These are phyloP conservation scores for Clepsis dumicolana DNA, from an alignment of 2,888 invertebrate genomes.

Conservation along the genomic window DNA sequence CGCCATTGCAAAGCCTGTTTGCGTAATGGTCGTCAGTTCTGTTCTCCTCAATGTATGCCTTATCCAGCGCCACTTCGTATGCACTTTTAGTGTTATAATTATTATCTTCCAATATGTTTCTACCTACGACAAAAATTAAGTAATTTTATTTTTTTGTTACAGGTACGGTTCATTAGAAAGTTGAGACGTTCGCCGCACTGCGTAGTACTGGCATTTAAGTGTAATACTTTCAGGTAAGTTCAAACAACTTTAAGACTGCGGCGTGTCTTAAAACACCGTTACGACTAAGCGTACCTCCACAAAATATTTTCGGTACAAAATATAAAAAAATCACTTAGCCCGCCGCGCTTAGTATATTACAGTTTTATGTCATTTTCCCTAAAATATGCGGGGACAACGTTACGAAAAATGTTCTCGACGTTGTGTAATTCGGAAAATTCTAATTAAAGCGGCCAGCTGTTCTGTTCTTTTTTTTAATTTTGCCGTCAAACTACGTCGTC, in stretches of 20 bases:
- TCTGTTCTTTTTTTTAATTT: conserved; percentile 78
- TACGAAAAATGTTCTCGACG: conserved; percentile 59
- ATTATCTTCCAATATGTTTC: neutral
- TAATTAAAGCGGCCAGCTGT: conserved; percentile 82
- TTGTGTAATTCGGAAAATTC: conserved; percentile 82
- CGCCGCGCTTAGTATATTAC: conserved; percentile 36
- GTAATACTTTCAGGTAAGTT: neutral
- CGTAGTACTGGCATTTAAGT: neutral
- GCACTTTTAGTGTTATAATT: too few relatives aligned
- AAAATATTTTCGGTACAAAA: conserved; percentile 9
- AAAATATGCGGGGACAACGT: conserved; percentile 58
- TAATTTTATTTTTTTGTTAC: conserved; percentile 9
- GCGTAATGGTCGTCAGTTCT: too few relatives aligned
- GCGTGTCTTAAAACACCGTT: neutral
- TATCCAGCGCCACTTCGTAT: too few relatives aligned
- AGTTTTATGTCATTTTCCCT: conserved; percentile 43
- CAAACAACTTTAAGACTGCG: neutral
- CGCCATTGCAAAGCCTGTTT: too few relatives aligned
- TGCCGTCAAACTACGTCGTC: conserved; percentile 72
- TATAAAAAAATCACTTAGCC: conserved; percentile 34
- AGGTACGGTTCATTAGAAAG: conserved; percentile 3
- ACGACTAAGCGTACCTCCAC: conserved; percentile 1
- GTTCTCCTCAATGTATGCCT: too few relatives aligned
- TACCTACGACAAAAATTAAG: neutral
- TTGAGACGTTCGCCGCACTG: neutral